Conservation (phyloP, 2,113 vertebrate genomes). For the Machaerirhynchus nigripectus region DNA sequence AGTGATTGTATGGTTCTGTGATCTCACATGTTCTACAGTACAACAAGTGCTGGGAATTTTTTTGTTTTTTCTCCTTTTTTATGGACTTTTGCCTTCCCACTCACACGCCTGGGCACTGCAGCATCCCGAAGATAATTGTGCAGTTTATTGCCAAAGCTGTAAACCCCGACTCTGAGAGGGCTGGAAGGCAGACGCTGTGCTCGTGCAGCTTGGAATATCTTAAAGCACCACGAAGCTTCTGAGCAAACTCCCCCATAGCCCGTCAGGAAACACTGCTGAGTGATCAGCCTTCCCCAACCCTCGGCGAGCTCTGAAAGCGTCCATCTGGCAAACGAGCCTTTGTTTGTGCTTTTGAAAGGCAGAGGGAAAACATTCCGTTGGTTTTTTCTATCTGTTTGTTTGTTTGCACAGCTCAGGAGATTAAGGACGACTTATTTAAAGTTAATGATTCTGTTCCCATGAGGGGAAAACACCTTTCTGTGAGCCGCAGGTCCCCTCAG, state of each 20-base stretch:
- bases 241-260: not conserved
- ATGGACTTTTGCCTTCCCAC: not conserved
- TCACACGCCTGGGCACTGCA: not conserved
- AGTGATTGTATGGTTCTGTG: no score
- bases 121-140: not conserved
- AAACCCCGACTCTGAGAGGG: not conserved
- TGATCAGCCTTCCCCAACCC: constrained; percentile 12
- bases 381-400: constrained; percentile 32
- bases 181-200: not conserved
- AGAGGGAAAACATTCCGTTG: constrained; percentile 1
- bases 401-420: constrained; percentile 47
- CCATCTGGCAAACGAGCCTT: constrained; percentile 47
- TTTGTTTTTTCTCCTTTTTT: not conserved
- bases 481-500: not conserved
- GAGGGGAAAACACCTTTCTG: constrained; percentile 30
- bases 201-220: not conserved
- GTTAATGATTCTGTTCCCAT: constrained; percentile 20
- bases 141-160: not conserved
- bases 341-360: constrained; percentile 56
- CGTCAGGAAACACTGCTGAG: not conserved
- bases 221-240: not conserved
- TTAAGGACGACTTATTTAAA: constrained; percentile 45
- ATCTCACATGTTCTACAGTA: not conserved
- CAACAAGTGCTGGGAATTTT: not conserved
- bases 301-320: constrained; percentile 21